Percentiles rank a stretch among this genome's conserved stretches.
These are phyloP conservation scores for Anthonomus grandis DNA, from an alignment of 1,140 invertebrate genomes.

Conservation along the genomic window DNA sequence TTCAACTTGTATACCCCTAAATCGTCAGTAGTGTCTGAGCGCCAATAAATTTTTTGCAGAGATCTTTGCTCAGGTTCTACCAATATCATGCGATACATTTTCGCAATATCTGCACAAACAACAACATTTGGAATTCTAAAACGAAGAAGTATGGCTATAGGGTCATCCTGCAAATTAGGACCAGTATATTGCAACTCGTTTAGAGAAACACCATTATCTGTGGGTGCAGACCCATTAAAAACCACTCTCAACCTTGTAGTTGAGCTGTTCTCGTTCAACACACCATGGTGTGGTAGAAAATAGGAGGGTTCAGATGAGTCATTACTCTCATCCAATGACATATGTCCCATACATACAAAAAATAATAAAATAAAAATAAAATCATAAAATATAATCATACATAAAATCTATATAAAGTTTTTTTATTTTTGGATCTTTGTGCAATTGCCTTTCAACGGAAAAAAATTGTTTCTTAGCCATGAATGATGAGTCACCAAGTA, in stretches of 20 bases:
- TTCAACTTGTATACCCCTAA: constrained; percentile 13
- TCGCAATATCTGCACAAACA: constrained; percentile 46
- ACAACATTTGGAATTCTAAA: constrained; percentile 44
- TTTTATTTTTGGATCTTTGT: neutral
- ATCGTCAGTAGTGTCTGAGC: neutral
- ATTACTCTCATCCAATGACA: constrained; percentile 14
- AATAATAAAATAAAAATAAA: too few relatives aligned
- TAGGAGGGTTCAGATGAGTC: neutral
- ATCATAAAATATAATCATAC: constrained; percentile 32
- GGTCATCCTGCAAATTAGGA: constrained; percentile 47
- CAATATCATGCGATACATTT: constrained; percentile 45
- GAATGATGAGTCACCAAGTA: neutral
- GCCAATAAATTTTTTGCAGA: constrained; percentile 39
- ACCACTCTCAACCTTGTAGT: constrained; percentile 37
- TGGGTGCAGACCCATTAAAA: constrained; percentile 36
- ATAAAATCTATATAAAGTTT: constrained; percentile 36
- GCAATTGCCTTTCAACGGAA: neutral
- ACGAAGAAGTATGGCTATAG: constrained; percentile 44
- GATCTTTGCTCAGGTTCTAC: constrained; percentile 30
- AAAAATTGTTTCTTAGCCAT: neutral
- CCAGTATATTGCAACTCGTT: constrained; percentile 45
- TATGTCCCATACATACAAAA: constrained; percentile 31
- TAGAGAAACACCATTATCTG: constrained; percentile 38
- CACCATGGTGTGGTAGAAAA: constrained; percentile 44
- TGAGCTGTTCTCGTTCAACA: constrained; percentile 26